phyloP scores from a whole-genome alignment of 2,797 vertebrate genomes.

The Nyctibius grandis region DNA sequence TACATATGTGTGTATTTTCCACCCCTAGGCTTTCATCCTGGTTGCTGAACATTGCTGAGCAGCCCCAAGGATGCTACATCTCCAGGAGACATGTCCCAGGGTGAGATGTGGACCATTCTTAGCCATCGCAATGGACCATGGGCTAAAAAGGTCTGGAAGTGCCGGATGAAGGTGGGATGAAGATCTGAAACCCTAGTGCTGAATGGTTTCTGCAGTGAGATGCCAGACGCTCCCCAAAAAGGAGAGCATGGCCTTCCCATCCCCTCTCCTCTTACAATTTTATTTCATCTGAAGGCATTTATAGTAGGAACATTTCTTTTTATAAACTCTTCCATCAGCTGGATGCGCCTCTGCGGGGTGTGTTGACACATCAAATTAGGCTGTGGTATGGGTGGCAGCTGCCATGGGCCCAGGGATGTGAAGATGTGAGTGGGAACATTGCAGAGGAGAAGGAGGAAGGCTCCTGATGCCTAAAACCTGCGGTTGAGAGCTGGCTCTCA shows the following conservation, averaged over 20 bases:
- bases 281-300: background rate
- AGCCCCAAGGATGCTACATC: background rate
- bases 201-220: rapidly evolving
- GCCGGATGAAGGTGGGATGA: background rate
- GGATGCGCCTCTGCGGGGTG: background rate
- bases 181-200: background rate
- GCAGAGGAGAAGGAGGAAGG: background rate
- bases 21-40: background rate
- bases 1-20: background rate
- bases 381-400: constrained; percentile 30
- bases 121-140: rapidly evolving
- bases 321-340: background rate
- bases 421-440: background rate
- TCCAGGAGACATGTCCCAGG: background rate
- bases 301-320: background rate
- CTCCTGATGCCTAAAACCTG: background rate
- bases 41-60: background rate
- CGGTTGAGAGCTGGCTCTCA: background rate
- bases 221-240: background rate
- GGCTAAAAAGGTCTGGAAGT: background rate
- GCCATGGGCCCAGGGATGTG: background rate
- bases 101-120: rapidly evolving
- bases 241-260: background rate
- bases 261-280: background rate
- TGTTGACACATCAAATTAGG: background rate